phyloP scores from a whole-genome alignment of 2,797 vertebrate genomes.

The Amblyopsis hoosieri region DNA sequence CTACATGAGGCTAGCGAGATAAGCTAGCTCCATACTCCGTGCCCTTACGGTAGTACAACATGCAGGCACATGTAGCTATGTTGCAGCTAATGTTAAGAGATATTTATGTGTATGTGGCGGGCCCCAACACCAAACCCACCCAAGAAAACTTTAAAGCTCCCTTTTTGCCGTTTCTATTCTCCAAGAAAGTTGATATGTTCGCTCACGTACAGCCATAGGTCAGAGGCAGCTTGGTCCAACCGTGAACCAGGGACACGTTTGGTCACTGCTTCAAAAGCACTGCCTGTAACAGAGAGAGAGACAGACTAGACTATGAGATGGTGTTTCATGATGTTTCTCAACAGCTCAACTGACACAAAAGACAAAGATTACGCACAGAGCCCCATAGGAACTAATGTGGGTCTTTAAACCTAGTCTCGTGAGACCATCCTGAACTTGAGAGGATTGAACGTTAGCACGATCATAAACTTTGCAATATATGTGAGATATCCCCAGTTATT shows the following conservation, averaged over 20 bases:
- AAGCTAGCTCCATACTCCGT: conserved; percentile 27
- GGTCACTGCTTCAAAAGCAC: neutral
- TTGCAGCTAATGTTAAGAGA: neutral
- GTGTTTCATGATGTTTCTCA: neutral
- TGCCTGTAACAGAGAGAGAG: conserved; percentile 28
- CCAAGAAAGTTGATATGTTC: neutral
- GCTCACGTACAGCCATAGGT: no score
- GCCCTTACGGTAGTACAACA: conserved; percentile 18
- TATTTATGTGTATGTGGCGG: neutral
- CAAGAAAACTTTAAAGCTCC: neutral
- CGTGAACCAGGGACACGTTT: conserved; percentile 2
- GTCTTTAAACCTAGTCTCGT: neutral
- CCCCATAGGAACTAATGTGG: no score
- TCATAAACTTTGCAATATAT: neutral
- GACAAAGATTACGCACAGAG: neutral
- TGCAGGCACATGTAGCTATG: conserved; percentile 14
- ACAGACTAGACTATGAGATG: neutral
- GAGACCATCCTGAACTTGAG: neutral
- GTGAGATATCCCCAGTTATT: neutral
- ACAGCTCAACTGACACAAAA: neutral
- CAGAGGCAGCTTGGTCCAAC: conserved; percentile 2
- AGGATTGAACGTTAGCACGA: no score
- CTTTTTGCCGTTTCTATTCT: neutral
- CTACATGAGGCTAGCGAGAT: conserved; percentile 31
- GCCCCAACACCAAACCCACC: no score